Base-by-base conservation (phyloP, 2,888 invertebrate genomes). In the Shargacucullia verbasci region DNA sequence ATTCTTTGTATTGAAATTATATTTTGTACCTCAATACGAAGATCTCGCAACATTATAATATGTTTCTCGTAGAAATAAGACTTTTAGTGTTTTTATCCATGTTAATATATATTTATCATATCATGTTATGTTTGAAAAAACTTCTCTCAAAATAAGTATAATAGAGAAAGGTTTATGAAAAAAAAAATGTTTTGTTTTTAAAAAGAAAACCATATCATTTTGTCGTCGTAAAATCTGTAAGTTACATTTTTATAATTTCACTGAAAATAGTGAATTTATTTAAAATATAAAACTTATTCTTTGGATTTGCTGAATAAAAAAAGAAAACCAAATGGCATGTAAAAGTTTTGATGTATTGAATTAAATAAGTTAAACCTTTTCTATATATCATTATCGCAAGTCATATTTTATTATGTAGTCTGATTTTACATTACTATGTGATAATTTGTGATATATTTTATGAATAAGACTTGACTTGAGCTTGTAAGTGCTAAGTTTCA, bases 381-480 rank as follows among this genome's bases (percentile, higher is more conserved):
- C 20, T 34, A 40, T 58, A 13, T 49, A 46, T 59, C 47, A 43
- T 33, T 60, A 63, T 64, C 54, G 56, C 58, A 63, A 59, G 20
- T 70, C 59, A 58, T 56, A 20, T 54, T 48, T 20, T 66, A 65
- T 67, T 56, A 54, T 67, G 77, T 87, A 85, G 84, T 85, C 86
- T 88, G 88, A 86, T 79, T 77, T 75, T 73, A 82, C 75, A 76
- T 71, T 83, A 70, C 71, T 78, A 84, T 90, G 90, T 90, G 90
- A 90, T 90, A 90, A 78, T 78, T 85, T 90, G 90, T 90, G 90
- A 90, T 90, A 79, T 72, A 70, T 73, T 73, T 61, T 81, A 80
- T 76, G 48, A 64, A 73, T 85, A 84, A 83, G 71, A 70, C 71
- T 67, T 70, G 72, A 57, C 61, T 76, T 76, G 59, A 73, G 60